Percentiles rank a stretch among this genome's conserved stretches.
phyloP scores from a whole-genome alignment of 2,888 invertebrate genomes.

The Mystacides longicornis region DNA sequence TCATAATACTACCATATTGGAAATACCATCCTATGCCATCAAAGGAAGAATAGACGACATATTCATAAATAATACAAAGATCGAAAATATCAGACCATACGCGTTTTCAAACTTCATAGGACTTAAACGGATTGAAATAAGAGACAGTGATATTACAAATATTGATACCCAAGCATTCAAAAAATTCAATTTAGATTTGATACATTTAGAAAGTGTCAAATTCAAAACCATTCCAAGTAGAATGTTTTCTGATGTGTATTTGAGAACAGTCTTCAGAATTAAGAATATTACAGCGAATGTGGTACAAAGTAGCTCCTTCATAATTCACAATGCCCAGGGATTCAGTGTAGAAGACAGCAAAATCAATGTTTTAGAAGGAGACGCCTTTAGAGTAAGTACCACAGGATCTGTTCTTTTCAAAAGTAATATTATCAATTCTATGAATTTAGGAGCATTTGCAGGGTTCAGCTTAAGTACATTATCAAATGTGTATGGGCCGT shows the following conservation, averaged over 20 bases:
- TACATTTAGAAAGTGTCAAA: slow-evolving; percentile 55
- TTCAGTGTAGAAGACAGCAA: slow-evolving; percentile 54
- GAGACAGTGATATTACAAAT: slow-evolving; percentile 50
- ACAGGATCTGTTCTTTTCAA: slow-evolving; percentile 58
- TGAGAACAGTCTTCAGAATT: slow-evolving; percentile 57
- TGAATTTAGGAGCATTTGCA: slow-evolving; percentile 56
- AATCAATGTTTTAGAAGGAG: slow-evolving; percentile 54
- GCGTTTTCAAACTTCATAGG: slow-evolving; percentile 67
- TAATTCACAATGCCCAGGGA: slow-evolving; percentile 53
- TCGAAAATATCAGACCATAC: slow-evolving; percentile 59
- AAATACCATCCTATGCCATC: slow-evolving; percentile 56
- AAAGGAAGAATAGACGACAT: slow-evolving; percentile 66
- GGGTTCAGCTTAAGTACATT: slow-evolving; percentile 46
- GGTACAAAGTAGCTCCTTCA: slow-evolving; percentile 63
- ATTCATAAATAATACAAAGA: slow-evolving; percentile 52
- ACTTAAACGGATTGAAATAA: slow-evolving; percentile 56
- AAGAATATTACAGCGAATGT: slow-evolving; percentile 56
- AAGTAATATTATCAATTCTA: slow-evolving; percentile 53
- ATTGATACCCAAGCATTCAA: slow-evolving; percentile 71
- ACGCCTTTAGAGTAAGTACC: slow-evolving; percentile 55
- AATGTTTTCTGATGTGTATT: slow-evolving; percentile 65
- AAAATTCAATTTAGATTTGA: slow-evolving; percentile 62
- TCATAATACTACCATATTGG: slow-evolving; percentile 44
- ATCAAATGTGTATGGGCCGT: slow-evolving; percentile 29
- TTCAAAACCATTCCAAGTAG: slow-evolving; percentile 60